Evolutionary conservation across 1,140 invertebrate species (phyloP), one percentile per base, ranked within the genome.

Genomic region (Acyrthosiphon pisum): DNA sequence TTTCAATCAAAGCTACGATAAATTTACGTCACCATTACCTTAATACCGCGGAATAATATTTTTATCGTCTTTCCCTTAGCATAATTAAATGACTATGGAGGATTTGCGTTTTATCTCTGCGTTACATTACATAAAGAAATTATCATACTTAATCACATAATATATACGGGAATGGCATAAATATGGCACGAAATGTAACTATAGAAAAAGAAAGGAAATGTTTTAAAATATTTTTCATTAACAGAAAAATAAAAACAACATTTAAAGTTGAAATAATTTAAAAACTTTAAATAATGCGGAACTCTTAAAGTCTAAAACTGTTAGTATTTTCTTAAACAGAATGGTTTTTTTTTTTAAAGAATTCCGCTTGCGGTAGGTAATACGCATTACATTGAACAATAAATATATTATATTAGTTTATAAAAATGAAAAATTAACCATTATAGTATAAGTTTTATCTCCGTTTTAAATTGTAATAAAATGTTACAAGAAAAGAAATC

Each of bases 141-240:
- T 89, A 89, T 89, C 87, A 89, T 89, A 89, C 37, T 89, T 89
- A 89, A 89, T 89, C n/a, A 53, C 48, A 53, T 89, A 89, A 89
- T 53, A n/a, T 89, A 89, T 89, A 89, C 87, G 6, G 2, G 8
- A 30, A 50, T 53, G 30, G 14, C 14, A 30, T 48, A 46, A 87
- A 87, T 87, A 48, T n/a, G 30, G 44, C 20, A 48, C 23, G 44
- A 30, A 48, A 87, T 18, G 23, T 9, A 26, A 30, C 83, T 11
- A 30, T 48, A 48, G 37, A 86, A 87, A 87, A 14, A 48, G 30
- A 48, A 87, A 87, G 11, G 48, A 46, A 87, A 48, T 48, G 26
- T 87, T 30, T 30, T 22, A 87, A 87, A n/a, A 87, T 87, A 46
- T 30, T 87, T 48, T 87, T 87, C 84, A n/a, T 48, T 87, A 48